Conservation (phyloP, 2,797 vertebrate species). For the Simalia tracyae region DNA sequence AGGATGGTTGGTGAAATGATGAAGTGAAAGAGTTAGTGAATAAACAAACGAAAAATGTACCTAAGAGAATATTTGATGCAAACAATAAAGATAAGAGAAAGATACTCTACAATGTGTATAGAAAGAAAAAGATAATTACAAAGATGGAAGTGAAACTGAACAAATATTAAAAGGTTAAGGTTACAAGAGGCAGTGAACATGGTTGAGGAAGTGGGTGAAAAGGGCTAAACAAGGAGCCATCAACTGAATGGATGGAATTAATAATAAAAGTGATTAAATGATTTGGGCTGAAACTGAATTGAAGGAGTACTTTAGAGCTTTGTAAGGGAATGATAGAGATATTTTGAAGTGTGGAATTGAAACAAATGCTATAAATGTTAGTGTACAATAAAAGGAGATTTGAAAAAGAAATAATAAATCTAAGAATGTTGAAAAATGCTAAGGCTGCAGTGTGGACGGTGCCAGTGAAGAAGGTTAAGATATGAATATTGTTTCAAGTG, state of each 20-base stretch:
- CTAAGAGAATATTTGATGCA: too few relatives aligned
- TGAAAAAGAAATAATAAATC: not conserved
- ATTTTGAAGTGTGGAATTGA: not conserved
- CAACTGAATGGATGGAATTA: not conserved
- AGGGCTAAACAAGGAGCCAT: not conserved
- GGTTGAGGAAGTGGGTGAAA: too few relatives aligned
- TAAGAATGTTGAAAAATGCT: not conserved
- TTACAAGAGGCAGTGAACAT: too few relatives aligned
- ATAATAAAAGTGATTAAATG: not conserved
- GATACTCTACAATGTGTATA: too few relatives aligned
- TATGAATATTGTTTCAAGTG: not conserved
- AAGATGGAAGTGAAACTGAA: too few relatives aligned
- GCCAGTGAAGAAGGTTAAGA: not conserved
- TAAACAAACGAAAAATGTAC: too few relatives aligned
- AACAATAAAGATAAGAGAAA: too few relatives aligned
- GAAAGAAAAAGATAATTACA: too few relatives aligned
- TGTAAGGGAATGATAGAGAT: not conserved
- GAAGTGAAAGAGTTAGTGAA: too few relatives aligned
- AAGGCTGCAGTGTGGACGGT: not conserved
- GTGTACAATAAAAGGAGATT: not conserved
- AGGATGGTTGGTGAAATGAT: too few relatives aligned
- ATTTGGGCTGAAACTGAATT: not conserved
- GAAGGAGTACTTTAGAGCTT: not conserved
- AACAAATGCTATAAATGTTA: not conserved
- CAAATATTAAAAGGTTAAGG: too few relatives aligned